phyloP scores from a whole-genome alignment of 2,888 invertebrate species.

The Acleris laterana region DNA sequence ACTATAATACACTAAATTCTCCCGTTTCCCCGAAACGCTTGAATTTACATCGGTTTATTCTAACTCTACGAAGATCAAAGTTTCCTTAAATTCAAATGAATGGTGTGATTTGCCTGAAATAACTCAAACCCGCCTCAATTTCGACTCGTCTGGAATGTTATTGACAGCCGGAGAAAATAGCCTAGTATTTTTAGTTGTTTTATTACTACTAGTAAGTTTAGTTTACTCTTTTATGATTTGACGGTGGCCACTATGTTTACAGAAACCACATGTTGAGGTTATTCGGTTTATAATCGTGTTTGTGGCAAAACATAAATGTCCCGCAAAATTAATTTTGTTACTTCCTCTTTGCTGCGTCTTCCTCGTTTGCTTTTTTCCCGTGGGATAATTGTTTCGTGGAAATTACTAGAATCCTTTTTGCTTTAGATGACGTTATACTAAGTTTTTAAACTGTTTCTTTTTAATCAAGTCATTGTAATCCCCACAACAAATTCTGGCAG shows the following conservation, averaged over 20 bases:
- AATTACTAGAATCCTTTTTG: background rate
- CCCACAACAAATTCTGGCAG: too few species aligned
- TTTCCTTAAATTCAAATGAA: slow-evolving; percentile 8
- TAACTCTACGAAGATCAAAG: slow-evolving; percentile 7
- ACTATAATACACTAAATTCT: too few species aligned
- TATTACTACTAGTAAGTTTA: slow-evolving; percentile 19
- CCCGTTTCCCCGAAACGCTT: background rate
- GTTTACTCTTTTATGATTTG: slow-evolving; percentile 30
- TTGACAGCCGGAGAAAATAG: slow-evolving; percentile 26
- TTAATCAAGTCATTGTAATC: too few species aligned
- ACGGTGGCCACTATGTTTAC: slow-evolving; percentile 6
- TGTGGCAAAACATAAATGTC: slow-evolving; percentile 4
- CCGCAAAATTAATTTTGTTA: background rate
- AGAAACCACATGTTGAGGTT: slow-evolving; percentile 17
- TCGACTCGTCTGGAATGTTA: slow-evolving; percentile 13
- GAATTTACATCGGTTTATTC: slow-evolving; percentile 11
- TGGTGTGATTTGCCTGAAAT: slow-evolving; percentile 2
- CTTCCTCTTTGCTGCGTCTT: background rate
- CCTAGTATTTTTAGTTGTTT: slow-evolving; percentile 30
- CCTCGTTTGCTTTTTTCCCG: background rate
- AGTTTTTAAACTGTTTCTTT: background rate
- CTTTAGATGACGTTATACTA: background rate
- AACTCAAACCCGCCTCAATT: slow-evolving; percentile 10
- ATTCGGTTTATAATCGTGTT: slow-evolving; percentile 24
- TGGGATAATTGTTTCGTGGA: background rate